These are phyloP conservation scores for Lethenteron camtschaticum DNA, from an alignment of 2,113 vertebrate species.

Conservation along the genomic window DNA sequence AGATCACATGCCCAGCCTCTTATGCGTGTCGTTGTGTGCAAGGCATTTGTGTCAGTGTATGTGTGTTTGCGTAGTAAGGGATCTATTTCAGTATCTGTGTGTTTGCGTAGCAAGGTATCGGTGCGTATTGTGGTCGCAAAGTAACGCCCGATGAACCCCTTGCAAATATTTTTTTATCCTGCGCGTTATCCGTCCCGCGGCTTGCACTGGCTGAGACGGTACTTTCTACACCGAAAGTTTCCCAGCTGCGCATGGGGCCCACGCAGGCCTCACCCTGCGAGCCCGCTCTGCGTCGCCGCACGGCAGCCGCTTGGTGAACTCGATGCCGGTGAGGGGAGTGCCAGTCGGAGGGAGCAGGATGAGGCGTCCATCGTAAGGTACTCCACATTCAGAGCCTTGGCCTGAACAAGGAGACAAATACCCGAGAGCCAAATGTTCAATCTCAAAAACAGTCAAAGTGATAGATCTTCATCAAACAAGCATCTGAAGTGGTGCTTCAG, in stretches of 20 bases:
- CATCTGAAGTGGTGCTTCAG: too few species aligned
- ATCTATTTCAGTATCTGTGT: too few species aligned
- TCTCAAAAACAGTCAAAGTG: background rate
- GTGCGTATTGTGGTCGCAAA: too few species aligned
- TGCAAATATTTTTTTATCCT: too few species aligned
- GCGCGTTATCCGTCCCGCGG: too few species aligned
- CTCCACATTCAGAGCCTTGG: slow-evolving; percentile 88
- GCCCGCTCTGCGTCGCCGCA: slow-evolving; percentile 90
- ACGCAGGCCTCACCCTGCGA: slow-evolving; percentile 36
- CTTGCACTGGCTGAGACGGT: background rate
- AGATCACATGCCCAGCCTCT: too few species aligned
- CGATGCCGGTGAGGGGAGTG: slow-evolving; percentile 81
- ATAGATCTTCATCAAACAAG: too few species aligned
- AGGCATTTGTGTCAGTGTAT: too few species aligned
- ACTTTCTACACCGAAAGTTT: background rate
- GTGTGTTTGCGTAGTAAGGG: too few species aligned
- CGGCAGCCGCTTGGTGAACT: slow-evolving; percentile 83
- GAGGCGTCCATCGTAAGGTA: slow-evolving; percentile 99
- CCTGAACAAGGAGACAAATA: slow-evolving; percentile 25
- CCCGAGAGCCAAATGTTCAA: background rate
- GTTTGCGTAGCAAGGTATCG: too few species aligned
- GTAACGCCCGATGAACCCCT: too few species aligned
- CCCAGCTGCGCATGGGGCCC: background rate
- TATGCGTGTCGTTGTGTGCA: too few species aligned
- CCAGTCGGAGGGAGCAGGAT: slow-evolving; percentile 81